Conservation (phyloP, 2,888 invertebrate species). For the Erebia aethiops region DNA sequence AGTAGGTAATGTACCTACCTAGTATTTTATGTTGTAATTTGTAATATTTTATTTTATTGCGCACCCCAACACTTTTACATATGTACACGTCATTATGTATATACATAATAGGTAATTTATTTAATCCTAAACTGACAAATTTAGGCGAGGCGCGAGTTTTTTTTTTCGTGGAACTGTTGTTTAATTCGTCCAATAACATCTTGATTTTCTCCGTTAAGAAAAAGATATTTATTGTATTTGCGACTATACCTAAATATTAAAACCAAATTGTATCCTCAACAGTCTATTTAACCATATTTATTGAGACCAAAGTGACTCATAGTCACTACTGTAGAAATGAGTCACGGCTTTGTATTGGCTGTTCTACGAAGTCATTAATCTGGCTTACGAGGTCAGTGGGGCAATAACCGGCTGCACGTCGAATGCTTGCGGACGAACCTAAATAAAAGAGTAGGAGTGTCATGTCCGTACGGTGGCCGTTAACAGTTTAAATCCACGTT, state of each 20-base stretch:
- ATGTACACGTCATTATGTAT: too few species aligned
- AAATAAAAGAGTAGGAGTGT: constrained; percentile 8
- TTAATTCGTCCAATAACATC: too few species aligned
- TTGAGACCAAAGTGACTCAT: constrained; percentile 24
- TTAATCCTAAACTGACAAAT: too few species aligned
- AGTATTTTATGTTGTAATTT: too few species aligned
- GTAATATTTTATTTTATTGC: too few species aligned
- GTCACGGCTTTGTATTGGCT: constrained; percentile 24
- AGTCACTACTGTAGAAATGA: constrained; percentile 11
- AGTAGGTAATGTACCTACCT: too few species aligned
- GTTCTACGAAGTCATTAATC: constrained; percentile 35
- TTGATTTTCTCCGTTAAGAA: too few species aligned
- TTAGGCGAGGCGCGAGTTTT: too few species aligned
- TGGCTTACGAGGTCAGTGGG: constrained; percentile 38
- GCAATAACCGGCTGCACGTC: constrained; percentile 34
- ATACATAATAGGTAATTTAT: too few species aligned
- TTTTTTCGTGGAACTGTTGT: too few species aligned
- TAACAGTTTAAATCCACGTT: neutral
- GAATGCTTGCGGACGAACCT: constrained; percentile 15
- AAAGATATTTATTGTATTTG: neutral
- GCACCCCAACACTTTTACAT: too few species aligned
- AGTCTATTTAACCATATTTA: neutral
- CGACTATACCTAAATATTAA: neutral
- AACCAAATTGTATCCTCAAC: neutral
- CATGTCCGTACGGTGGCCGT: constrained; percentile 3